phyloP scores from a whole-genome alignment of 2,888 invertebrate genomes.

The Cheiracanthium punctorium region DNA sequence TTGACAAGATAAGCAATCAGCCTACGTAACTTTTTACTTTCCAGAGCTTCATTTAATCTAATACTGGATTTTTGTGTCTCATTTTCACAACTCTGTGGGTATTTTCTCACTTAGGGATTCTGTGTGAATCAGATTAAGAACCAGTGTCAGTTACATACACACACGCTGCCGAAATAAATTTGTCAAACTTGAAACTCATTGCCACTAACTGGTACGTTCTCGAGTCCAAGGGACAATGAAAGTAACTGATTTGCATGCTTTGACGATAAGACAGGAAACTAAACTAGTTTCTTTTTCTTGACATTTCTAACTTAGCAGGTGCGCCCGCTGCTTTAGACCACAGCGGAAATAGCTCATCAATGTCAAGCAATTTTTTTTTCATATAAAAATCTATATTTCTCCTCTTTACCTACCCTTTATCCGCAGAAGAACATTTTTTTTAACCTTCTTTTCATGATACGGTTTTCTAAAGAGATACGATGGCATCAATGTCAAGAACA shows the following conservation, averaged over 20 bases:
- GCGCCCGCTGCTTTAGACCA: background rate
- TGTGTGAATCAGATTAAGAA: background rate
- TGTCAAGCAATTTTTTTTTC: background rate
- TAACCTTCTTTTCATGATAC: background rate
- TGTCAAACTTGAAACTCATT: background rate
- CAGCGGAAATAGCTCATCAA: slow-evolving; percentile 16
- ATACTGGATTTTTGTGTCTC: background rate
- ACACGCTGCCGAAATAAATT: background rate
- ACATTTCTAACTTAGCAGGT: slow-evolving; percentile 12
- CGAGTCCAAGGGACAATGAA: slow-evolving; percentile 28
- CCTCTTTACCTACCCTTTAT: background rate
- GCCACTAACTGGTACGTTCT: background rate
- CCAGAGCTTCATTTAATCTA: background rate
- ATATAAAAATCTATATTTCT: background rate
- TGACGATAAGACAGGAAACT: slow-evolving; percentile 50
- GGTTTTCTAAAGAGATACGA: slow-evolving; percentile 9
- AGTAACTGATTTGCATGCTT: slow-evolving; percentile 45
- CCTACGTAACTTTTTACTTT: too few relatives aligned
- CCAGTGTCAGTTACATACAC: background rate
- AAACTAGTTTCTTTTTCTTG: slow-evolving; percentile 34
- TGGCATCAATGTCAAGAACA: background rate
- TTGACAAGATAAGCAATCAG: too few relatives aligned
- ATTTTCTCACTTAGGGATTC: background rate
- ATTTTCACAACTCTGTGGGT: background rate
- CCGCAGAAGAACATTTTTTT: background rate